Conservation (phyloP, 2,797 vertebrate species). For the Clarias platycephalus region DNA sequence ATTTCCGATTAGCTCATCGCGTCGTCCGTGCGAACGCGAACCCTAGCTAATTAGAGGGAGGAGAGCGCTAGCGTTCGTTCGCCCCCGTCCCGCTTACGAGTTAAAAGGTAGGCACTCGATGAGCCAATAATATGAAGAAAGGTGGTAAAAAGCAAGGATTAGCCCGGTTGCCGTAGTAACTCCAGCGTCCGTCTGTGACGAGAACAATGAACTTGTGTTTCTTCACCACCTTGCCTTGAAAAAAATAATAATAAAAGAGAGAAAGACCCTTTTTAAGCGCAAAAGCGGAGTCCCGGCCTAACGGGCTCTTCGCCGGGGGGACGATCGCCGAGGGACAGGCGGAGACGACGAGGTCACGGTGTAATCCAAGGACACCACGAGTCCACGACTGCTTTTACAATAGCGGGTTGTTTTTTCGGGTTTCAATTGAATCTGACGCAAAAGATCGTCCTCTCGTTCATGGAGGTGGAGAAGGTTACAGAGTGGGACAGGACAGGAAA, state of each 20-base stretch:
- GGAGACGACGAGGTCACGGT: slow-evolving; percentile 83
- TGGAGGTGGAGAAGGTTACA: neutral
- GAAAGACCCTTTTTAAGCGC: slow-evolving; percentile 87
- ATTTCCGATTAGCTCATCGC: slow-evolving; percentile 97
- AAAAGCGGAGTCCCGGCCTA: slow-evolving; percentile 90
- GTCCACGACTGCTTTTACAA: slow-evolving; percentile 80
- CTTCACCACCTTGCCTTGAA: slow-evolving; percentile 92
- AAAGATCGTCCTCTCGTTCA: slow-evolving; percentile 75
- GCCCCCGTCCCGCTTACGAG: slow-evolving; percentile 83
- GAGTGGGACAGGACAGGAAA: slow-evolving; percentile 48
- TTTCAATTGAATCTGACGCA: slow-evolving; percentile 76
- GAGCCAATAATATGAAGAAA: slow-evolving; percentile 90
- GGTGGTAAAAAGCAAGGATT: slow-evolving; percentile 93
- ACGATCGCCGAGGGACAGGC: slow-evolving; percentile 78
- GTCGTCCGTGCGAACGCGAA: slow-evolving; percentile 89
- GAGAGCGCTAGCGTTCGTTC: slow-evolving; percentile 72
- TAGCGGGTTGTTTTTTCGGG: slow-evolving; percentile 76
- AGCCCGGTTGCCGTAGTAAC: slow-evolving; percentile 98
- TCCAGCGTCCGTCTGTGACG: slow-evolving; percentile 94
- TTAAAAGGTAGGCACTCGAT: slow-evolving; percentile 96
- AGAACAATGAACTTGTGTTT: slow-evolving; percentile 97
- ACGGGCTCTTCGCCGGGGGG: slow-evolving; percentile 83
- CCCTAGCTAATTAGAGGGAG: slow-evolving; percentile 93
- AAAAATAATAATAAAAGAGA: slow-evolving; percentile 66
- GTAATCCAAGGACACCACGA: slow-evolving; percentile 88